Base-by-base conservation (phyloP, 2,113 vertebrate species). In the Pseudorectes ferrugineus region DNA sequence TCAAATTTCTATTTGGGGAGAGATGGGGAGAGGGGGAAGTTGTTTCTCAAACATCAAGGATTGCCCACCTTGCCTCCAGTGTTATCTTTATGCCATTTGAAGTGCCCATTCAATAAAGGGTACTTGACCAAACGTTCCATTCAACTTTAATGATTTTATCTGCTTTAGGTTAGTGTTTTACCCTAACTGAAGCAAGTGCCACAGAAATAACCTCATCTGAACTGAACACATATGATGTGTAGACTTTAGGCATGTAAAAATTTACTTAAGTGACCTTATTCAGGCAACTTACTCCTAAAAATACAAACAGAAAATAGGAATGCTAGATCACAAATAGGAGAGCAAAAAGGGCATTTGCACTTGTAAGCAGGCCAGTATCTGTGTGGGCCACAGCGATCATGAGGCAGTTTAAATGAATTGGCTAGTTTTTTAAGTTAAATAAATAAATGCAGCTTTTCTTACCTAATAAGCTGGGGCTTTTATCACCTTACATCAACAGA, bases 161-260 rank as follows among this genome's bases (percentile, higher is more conserved):
- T 82, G 72, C 71, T 74, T 93, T 74, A 72, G 45, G 58, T 77
- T 63, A 81, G 25, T 3, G 3, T 29, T 63, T 83, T 51, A 92
- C 58, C 74, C 55, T 42, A 57, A 58, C 11, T 9, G 35, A 91
- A 88, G 61, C 26, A 88, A 80, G 57, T 11, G 2, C 8, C 58
- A 76, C 16, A 84, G 63, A 91, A 90, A 95, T 79, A 85, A 88
- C 55, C 65, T 78, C 25, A 59, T n/a, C 63, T 51, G 15, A 96
- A 74, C 42, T 51, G 11, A 58, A 57, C 92, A 88, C 10, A 26
- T 20, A 8, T 14, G 11, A 51, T 13, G 7, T 35, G 8, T 8
- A 70, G 23, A 80, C 29, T 77, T 90, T 3, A 85, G 42, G n/a
- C 52, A 35, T 3, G 6, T 24, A 67, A 82, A 82, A 82, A 43